These are phyloP conservation scores for Bothrops jararaca DNA, from an alignment of 2,113 vertebrate genomes.

Conservation along the genomic window DNA sequence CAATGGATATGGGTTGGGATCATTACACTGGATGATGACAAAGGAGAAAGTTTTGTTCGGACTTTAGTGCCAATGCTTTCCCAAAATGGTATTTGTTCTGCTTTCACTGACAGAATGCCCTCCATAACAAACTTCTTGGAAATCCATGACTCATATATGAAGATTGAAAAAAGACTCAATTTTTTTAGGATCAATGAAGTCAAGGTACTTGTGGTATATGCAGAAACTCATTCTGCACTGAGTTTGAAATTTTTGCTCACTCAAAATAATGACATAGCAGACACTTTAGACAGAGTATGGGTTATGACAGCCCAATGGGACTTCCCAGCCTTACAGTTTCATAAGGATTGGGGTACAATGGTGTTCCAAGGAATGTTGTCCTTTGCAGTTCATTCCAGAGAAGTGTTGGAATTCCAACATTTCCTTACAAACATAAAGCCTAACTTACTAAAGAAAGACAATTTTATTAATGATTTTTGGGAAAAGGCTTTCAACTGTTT, in stretches of 20 bases:
- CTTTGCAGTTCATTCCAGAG: neutral
- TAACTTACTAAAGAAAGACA: neutral
- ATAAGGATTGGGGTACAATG: neutral
- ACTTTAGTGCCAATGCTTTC: neutral
- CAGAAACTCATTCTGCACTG: neutral
- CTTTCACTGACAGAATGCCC: slow-evolving; percentile 1
- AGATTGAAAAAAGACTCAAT: neutral
- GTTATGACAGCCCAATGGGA: slow-evolving; percentile 6
- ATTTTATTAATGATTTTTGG: slow-evolving; percentile 4
- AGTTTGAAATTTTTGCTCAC: neutral
- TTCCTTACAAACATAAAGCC: slow-evolving; percentile 13
- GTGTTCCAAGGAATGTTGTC: slow-evolving; percentile 6
- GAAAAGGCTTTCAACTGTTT: neutral
- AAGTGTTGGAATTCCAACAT: neutral
- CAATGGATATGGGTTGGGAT: slow-evolving; percentile 23
- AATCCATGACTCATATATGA: neutral
- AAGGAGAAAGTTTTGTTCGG: neutral
- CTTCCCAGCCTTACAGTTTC: neutral
- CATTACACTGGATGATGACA: slow-evolving; percentile 12
- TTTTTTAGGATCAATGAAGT: neutral
- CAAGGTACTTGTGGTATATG: neutral
- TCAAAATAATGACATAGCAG: neutral
- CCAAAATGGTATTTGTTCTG: neutral
- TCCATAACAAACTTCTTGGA: neutral
- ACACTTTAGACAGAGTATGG: neutral